Conservation (phyloP, 2,113 vertebrate genomes). For the Toxotes jaculatrix region DNA sequence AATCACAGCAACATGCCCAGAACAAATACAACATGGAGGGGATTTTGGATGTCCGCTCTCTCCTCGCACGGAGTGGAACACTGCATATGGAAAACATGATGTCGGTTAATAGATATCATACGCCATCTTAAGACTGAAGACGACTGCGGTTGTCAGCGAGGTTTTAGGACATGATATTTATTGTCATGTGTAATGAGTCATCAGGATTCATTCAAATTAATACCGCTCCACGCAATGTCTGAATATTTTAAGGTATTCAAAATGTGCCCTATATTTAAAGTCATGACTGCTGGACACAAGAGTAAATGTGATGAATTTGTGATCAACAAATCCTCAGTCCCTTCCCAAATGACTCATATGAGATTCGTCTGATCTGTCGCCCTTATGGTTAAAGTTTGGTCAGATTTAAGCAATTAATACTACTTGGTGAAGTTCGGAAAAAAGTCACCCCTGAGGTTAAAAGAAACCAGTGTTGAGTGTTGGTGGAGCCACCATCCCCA, state of each 20-base stretch:
- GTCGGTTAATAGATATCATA: constrained; percentile 61
- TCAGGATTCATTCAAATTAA: constrained; percentile 35
- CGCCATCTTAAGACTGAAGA: constrained; percentile 46
- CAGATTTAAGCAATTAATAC: constrained; percentile 18
- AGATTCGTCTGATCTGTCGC: constrained; percentile 29
- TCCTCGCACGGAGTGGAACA: constrained; percentile 23
- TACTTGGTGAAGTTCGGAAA: constrained; percentile 25
- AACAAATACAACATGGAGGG: constrained; percentile 58
- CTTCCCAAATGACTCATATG: constrained; percentile 25
- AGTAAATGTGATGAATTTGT: constrained; percentile 10
- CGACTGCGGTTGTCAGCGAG: constrained; percentile 54
- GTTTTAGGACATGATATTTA: constrained; percentile 55
- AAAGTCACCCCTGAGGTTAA: constrained; percentile 33
- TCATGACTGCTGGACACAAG: not conserved
- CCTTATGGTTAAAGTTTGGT: constrained; percentile 17
- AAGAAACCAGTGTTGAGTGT: constrained; percentile 43
- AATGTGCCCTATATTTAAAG: constrained; percentile 34
- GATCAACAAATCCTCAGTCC: not conserved
- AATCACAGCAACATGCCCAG: constrained; percentile 55
- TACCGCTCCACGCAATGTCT: constrained; percentile 20
- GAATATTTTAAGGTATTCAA: constrained; percentile 15
- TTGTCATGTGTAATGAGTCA: constrained; percentile 62
- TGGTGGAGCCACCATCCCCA: constrained; percentile 36
- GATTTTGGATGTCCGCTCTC: constrained; percentile 49
- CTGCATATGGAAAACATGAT: constrained; percentile 70